Evolutionary conservation across 2,113 vertebrate genomes (phyloP).

Genomic region (Polyodon spathula): DNA sequence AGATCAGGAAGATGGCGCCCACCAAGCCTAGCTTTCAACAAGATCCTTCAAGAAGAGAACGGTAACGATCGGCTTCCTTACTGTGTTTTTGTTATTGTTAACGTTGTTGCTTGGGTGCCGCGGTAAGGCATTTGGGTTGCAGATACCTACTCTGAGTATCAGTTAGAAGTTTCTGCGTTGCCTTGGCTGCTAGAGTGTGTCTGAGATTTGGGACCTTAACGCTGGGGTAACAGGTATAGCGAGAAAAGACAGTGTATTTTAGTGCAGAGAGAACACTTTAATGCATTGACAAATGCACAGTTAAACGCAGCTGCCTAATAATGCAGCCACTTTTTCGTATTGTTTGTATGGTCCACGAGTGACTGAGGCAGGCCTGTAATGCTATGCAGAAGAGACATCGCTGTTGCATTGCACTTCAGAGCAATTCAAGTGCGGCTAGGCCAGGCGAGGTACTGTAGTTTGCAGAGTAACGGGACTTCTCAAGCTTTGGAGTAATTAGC

Average conservation of each 20-base stretch:
- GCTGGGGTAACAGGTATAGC: conserved; percentile 52
- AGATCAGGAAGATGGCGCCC: conserved; percentile 96
- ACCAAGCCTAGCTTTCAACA: conserved; percentile 95
- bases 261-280: conserved; percentile 16
- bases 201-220: conserved; percentile 32
- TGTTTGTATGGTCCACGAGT: conserved; percentile 29
- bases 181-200: conserved; percentile 40
- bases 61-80: conserved; percentile 72
- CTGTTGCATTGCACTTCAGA: conserved; percentile 21
- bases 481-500: conserved; percentile 28
- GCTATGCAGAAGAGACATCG: conserved; percentile 36
- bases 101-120: conserved; percentile 22
- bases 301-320: conserved; percentile 13
- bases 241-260: conserved; percentile 15
- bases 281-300: conserved; percentile 16
- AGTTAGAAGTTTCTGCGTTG: conserved; percentile 43
- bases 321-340: conserved; percentile 21
- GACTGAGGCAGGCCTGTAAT: conserved; percentile 38
- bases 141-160: conserved; percentile 31
- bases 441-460: conserved; percentile 34
- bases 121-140: conserved; percentile 11
- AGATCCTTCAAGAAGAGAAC: conserved; percentile 94
- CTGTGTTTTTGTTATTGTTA: conserved; percentile 46
- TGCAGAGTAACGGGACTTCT: conserved; percentile 24
- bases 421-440: conserved; percentile 41